A percentile compares a stretch with the other conserved stretches of the same genome.
phyloP scores from a whole-genome alignment of 2,888 invertebrate genomes.

The Eulithis prunata region DNA sequence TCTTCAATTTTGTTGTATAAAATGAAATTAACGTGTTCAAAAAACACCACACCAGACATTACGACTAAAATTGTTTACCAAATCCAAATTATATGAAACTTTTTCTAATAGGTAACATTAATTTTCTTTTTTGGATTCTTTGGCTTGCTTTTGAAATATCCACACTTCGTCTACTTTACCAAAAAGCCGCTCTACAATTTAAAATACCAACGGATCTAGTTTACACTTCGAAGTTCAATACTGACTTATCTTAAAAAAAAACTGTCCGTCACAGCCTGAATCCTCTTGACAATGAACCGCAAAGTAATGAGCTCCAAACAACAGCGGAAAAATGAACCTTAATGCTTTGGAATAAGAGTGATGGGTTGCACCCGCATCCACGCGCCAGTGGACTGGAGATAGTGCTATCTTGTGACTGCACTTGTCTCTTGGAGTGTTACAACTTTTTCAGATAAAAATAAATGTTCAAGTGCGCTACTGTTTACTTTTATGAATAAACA shows the following conservation, averaged over 20 bases:
- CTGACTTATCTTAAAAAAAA: slow-evolving; percentile 42
- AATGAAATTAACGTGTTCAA: too few relatives aligned
- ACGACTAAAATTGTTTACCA: too few relatives aligned
- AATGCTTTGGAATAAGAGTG: slow-evolving; percentile 35
- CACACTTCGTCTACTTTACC: background rate
- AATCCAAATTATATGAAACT: too few relatives aligned
- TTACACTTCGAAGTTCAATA: slow-evolving; percentile 51
- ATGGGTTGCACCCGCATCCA: slow-evolving; percentile 68
- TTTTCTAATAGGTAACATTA: too few relatives aligned
- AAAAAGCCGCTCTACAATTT: background rate
- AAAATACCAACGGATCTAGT: slow-evolving; percentile 46
- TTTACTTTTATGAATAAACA: slow-evolving; percentile 9
- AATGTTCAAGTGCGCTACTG: slow-evolving; percentile 22
- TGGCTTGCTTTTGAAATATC: too few relatives aligned
- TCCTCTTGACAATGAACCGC: slow-evolving; percentile 62
- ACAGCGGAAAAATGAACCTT: slow-evolving; percentile 43
- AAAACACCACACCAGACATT: too few relatives aligned
- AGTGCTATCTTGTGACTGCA: slow-evolving; percentile 68
- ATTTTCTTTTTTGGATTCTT: too few relatives aligned
- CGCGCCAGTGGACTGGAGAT: slow-evolving; percentile 72
- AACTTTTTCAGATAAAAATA: slow-evolving; percentile 34
- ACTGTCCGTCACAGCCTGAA: slow-evolving; percentile 75
- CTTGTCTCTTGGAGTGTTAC: slow-evolving; percentile 62
- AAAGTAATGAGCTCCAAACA: slow-evolving; percentile 41
- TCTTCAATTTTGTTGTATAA: too few relatives aligned